Base-by-base conservation (phyloP, 2,797 vertebrate species). In the Gastrophryne carolinensis region DNA sequence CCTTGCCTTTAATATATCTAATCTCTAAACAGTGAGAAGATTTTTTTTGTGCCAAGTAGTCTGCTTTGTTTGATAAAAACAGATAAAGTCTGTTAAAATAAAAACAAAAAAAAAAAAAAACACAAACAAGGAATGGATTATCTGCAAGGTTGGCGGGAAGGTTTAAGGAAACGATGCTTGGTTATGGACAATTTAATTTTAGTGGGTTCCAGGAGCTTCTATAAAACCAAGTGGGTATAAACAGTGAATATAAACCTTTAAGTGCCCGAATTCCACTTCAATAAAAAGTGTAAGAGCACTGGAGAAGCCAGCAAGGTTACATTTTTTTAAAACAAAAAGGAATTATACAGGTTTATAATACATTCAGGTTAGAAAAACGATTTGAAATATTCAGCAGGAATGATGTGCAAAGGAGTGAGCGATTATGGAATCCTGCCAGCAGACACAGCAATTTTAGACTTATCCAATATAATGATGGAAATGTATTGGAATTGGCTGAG, bases 141-240 rank as follows among this genome's bases (percentile, higher is more conserved):
- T 44, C n/a, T 6, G n/a, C n/a, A 44, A 44, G 41, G 15, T 8
- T 32, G 23, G 24, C 8, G 12, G 15, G 3, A 39, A 39, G 32
- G 4, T 29, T 72, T 30, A 26, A 49, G 19, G 8, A 10, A 26
- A 60, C 50, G 13, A 27, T 34, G 53, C 26, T 75, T 52, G 15
- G 54, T 62, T 56, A 29, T 32, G 60, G 67, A 17, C 30, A 11
- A 67, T 67, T 30, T 60, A 67, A 49, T 75, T 74, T 75, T 67
- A 75, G 23, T 27, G 10, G 24, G 7, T 66, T 65, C 60, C 61
- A 47, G 39, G 26, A n/a, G 39, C 44, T 12, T 21, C 35, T 26
- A 64, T 64, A 64, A 64, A 64, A 30, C 37, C 26, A 47, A 47
- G 39, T 30, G 39, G n/a, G 61, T 17, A 64, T 47, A 64, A 64